Conservation (phyloP, 2,888 invertebrate genomes). For the Coleophora flavipennella region DNA sequence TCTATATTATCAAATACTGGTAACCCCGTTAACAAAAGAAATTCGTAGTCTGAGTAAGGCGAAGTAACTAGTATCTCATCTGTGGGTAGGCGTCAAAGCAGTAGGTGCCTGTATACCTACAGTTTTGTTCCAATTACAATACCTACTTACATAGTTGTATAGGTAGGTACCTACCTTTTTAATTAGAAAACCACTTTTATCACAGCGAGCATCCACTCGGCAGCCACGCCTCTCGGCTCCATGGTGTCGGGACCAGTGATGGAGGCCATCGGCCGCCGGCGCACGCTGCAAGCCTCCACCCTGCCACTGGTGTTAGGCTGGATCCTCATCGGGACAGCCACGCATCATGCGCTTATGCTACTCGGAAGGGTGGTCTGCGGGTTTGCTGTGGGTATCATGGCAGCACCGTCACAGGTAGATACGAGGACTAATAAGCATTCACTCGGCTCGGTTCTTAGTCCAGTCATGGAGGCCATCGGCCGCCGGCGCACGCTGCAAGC, state of each 20-base stretch:
- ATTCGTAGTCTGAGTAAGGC: too few relatives aligned
- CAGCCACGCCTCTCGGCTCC: conserved; percentile 83
- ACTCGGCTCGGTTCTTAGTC: conserved; percentile 84
- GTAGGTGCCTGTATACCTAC: too few relatives aligned
- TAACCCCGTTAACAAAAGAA: too few relatives aligned
- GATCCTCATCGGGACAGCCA: conserved; percentile 75
- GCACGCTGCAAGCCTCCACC: conserved; percentile 75
- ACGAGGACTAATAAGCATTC: too few relatives aligned
- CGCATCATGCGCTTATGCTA: conserved; percentile 71
- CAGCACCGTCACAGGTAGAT: conserved; percentile 84
- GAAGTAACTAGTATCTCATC: too few relatives aligned
- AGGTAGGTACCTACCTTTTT: background rate
- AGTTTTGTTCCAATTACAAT: too few relatives aligned
- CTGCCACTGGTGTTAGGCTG: conserved; percentile 79
- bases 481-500: conserved; percentile 77
- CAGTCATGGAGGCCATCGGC: conserved; percentile 79
- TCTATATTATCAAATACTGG: too few relatives aligned
- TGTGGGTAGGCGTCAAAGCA: too few relatives aligned
- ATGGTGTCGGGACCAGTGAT: conserved; percentile 80
- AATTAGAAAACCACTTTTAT: conserved; percentile 2
- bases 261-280: conserved; percentile 78
- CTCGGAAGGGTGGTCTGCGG: conserved; percentile 80
- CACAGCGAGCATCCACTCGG: conserved; percentile 83
- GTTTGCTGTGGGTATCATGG: conserved; percentile 80
- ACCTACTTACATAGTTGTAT: too few relatives aligned